Evolutionary conservation across 1,140 invertebrate species (phyloP), one percentile per base, ranked within the genome.

Genomic region (Campoletis sonorensis): DNA sequence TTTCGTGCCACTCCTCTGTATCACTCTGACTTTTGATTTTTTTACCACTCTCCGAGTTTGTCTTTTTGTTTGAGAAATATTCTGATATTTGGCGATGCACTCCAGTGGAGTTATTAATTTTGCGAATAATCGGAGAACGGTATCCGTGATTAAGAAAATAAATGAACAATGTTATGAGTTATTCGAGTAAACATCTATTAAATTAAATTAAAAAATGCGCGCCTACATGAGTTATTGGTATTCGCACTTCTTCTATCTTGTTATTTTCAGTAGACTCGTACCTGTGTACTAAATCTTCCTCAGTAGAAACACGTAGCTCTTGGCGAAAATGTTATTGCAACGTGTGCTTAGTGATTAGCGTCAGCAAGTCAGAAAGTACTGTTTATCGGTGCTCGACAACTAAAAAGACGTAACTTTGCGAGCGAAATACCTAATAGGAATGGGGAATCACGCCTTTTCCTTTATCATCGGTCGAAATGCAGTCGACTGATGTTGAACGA

Each of bases 1-100:
- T 76, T 76, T 76, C 51, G 45, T 21, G 72, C 49, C 72, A 76
- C 49, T 76, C 72, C 72, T 76, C 51, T 76, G n/a, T 26, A 18
- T 18, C 16, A 30, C 72, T 76, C 16, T 15, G 4, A 67, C 13
- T 67, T 27, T 49, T 73, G 37, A 11, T 51, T 73, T 67, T 67
- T 23, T 13, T 27, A 30, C 61, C 40, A 45, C n/a, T 76, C 26
- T 49, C 30, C 51, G 72, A 16, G n/a, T 33, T 76, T 33, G 11
- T 3, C 23, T 27, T 27, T 11, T 67, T 21, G 18, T 23, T 1
- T 58, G 54, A 11, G 21, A 21, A 58, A 58, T n/a, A 58, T 45
- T 45, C 11, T 45, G 3, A 45, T 45, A 8, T 45, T 45, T 8
- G 3, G 11, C 5, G 5, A 45, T 10, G 40, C 40, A 13, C 13